phyloP scores from a whole-genome alignment of 1,140 invertebrate species.

The Anadara kagoshimensis region DNA sequence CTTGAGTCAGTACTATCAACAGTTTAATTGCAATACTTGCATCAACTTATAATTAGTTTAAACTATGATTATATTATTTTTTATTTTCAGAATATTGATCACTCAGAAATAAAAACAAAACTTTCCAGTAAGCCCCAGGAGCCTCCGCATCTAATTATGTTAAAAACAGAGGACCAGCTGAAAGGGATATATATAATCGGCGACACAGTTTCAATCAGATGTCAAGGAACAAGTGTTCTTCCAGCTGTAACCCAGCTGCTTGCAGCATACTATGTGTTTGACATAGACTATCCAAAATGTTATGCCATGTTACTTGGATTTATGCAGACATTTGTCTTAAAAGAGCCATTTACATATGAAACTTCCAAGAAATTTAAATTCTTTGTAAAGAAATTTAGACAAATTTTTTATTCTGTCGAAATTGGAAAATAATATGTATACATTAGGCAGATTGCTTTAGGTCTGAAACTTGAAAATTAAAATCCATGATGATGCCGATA shows the following conservation, averaged over 20 bases:
- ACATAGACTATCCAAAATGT: constrained; percentile 14
- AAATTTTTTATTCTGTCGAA: background rate
- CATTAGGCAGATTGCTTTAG: too few relatives aligned
- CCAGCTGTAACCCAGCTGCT: background rate
- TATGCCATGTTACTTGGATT: constrained; percentile 6
- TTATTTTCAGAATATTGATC: background rate
- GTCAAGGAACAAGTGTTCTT: background rate
- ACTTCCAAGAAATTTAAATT: constrained; percentile 7
- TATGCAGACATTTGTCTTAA: constrained; percentile 1
- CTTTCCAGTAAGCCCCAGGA: background rate
- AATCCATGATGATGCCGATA: too few relatives aligned
- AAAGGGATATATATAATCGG: background rate
- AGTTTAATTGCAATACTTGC: too few relatives aligned
- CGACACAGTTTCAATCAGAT: background rate
- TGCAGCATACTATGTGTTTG: constrained; percentile 5
- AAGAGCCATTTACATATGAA: constrained; percentile 6
- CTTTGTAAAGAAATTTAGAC: background rate
- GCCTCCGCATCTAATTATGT: background rate
- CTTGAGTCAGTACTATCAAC: too few relatives aligned
- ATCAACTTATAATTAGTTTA: too few relatives aligned
- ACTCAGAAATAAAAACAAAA: background rate
- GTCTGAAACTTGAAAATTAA: too few relatives aligned
- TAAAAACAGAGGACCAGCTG: background rate
- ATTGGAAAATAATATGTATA: too few relatives aligned
- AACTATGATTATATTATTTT: too few relatives aligned